phyloP scores from a whole-genome alignment of 2,888 invertebrate species.

The Drosophila glabriapex region DNA sequence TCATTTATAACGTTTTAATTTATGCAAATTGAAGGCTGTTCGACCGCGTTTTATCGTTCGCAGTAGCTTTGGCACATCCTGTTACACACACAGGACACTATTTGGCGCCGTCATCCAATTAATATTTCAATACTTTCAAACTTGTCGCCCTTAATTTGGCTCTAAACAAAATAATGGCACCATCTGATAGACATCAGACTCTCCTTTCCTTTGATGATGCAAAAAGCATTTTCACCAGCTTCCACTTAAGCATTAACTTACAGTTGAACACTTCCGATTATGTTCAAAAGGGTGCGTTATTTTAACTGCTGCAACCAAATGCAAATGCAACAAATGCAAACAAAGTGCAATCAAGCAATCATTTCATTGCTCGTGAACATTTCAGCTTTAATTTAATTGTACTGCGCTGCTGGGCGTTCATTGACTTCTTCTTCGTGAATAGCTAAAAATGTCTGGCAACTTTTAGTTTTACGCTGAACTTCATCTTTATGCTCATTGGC shows the following conservation, averaged over 20 bases:
- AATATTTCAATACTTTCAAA: conserved; percentile 12
- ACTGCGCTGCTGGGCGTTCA: conserved; percentile 9
- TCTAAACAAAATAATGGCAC: background rate
- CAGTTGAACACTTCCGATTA: conserved; percentile 17
- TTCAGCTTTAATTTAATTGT: conserved; percentile 31
- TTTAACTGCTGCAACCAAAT: conserved; percentile 35
- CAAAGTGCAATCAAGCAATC: conserved; percentile 16
- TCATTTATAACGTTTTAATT: conserved; percentile 61
- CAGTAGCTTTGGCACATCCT: conserved; percentile 48
- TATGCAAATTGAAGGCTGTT: conserved; percentile 62
- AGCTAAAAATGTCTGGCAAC: conserved; percentile 30
- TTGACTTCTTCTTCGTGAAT: conserved; percentile 24
- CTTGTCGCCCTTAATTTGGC: background rate
- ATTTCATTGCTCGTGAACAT: background rate
- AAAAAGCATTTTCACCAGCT: no score
- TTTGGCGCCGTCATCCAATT: conserved; percentile 11
- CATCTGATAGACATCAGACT: background rate
- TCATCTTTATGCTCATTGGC: conserved; percentile 6
- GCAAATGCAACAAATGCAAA: conserved; percentile 32
- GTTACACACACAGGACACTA: conserved; percentile 15
- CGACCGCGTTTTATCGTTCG: conserved; percentile 19
- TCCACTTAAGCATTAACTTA: conserved; percentile 1
- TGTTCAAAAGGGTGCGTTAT: conserved; percentile 30
- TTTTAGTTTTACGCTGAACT: conserved; percentile 26
- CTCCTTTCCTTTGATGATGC: background rate